Base-by-base conservation (phyloP, 1,140 invertebrate genomes). In the Ceratosolen solmsi region DNA sequence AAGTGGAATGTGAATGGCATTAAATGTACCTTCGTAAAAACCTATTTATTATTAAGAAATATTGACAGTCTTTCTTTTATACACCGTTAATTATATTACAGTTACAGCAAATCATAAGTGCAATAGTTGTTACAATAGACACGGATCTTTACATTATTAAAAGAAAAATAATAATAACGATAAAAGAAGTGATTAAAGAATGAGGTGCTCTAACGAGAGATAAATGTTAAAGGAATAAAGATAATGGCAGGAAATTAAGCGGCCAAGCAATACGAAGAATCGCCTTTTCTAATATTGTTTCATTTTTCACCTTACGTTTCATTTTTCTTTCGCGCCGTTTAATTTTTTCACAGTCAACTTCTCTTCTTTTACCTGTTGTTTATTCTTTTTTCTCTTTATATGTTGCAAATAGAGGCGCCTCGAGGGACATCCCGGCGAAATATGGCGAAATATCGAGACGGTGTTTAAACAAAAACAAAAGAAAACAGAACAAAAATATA, bases 101-200 rank as follows among this genome's bases (percentile, higher is more conserved):
- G 80, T 85, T 84, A 82, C 86, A 86, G 88, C 89, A 90, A 89
- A 89, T 90, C 90, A 91, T 87, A 91, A 91, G 91, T 92, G 90
- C 91, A 92, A 91, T 91, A 92, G 90, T 90, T 91, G 85, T 89
- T 88, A 91, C 90, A 91, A 91, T 91, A 91, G 90, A 89, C 86
- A 89, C 82, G 85, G 86, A 85, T 85, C 71, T 83, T 83, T 75
- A 74, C 76, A 79, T 79, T 74, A 79, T 83, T 83, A 75, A 79
- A 79, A 51, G 58, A 65, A 41, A 56, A 81, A 51, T 25, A 65
- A 60, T 25, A 79, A 80, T 60, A 72, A 49, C 27, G 7, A 73
- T 54, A 20, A 63, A 20, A n/a, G 13, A 54, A 20, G 1, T 30
- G 3, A 73, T 27, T 49, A 65, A 5, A n/a, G 9, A 65, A 36